Base-by-base conservation (phyloP, 2,888 invertebrate species). In the Stenchaetothrips biformis region DNA sequence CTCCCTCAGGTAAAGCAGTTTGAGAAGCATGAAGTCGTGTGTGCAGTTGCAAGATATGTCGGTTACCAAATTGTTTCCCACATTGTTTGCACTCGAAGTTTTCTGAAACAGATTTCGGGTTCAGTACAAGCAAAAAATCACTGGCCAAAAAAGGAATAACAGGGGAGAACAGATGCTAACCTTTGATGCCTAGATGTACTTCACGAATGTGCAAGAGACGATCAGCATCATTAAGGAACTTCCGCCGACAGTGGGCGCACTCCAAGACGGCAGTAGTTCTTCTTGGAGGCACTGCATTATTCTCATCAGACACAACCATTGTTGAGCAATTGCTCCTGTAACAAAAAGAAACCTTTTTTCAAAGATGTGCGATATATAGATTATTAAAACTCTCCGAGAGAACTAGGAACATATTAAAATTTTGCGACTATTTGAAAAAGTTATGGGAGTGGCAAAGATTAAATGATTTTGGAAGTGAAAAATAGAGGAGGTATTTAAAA, bases 41-140 rank as follows among this genome's bases (percentile, higher is more conserved):
- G 79, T 83, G 84, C 21, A 83, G 81, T 62, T 83, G 83, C 11
- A 83, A 79, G 25, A 83, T 81, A 47, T 83, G 82, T 62, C 78
- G 79, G 27, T 83, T 80, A 7, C 83, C 83, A 81, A 83, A 84
- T 37, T 81, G 62, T 78, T 83, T 83, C 1, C 81, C 82, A 80
- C 84, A 84, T 81, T 81, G 82, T 49, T 82, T 78, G 79, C 84
- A 84, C 79, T 82, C 82, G 48, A 81, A 81, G 18, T 67, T 48
- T 78, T 82, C 83, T 83, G 81, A 9, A 81, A 80, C 21, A 74
- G 25, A 67, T 67, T 67, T n/a, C 6, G 4, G 25, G 18, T 59
- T 74, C 7, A 21, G 25, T 21, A 25, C 11, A 74, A 1, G 25
- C 21, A 25, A 7, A 21, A 0, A 1, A 9, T 13, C 6, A 53